Percentiles rank a stretch among this genome's conserved stretches.
phyloP scores from a whole-genome alignment of 2,797 vertebrate genomes.

The Pampus argenteus region DNA sequence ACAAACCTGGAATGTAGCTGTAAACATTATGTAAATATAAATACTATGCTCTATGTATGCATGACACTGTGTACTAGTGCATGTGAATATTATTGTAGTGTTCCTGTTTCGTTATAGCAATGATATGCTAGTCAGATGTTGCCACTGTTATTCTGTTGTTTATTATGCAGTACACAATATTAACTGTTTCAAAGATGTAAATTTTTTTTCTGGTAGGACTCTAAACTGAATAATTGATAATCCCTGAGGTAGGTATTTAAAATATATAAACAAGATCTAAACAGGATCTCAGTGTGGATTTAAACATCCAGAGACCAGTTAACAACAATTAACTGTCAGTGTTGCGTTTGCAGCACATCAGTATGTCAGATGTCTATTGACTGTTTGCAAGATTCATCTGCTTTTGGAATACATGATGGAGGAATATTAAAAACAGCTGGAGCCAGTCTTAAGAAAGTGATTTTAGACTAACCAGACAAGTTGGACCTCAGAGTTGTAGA shows the following conservation, averaged over 20 bases:
- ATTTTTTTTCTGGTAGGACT: conserved; percentile 79
- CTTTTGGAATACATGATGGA: conserved; percentile 36
- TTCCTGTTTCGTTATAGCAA: conserved; percentile 81
- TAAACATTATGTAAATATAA: conserved; percentile 84
- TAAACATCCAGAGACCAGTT: conserved; percentile 24
- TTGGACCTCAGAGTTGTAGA: conserved; percentile 39
- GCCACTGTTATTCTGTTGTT: conserved; percentile 89
- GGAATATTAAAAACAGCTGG: conserved; percentile 48
- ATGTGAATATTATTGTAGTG: conserved; percentile 91
- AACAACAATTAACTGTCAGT: conserved; percentile 48
- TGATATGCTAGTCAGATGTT: conserved; percentile 80
- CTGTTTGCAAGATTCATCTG: conserved; percentile 47
- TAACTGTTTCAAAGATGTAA: conserved; percentile 88
- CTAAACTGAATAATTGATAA: conserved; percentile 60
- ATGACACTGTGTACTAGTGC: conserved; percentile 84
- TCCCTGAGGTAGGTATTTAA: conserved; percentile 75
- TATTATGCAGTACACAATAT: conserved; percentile 83
- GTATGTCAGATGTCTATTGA: conserved; percentile 36
- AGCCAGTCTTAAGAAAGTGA: conserved; percentile 23
- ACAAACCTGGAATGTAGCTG: conserved; percentile 83
- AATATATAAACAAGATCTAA: conserved; percentile 79
- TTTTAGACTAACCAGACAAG: conserved; percentile 39
- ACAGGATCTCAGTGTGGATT: conserved; percentile 64
- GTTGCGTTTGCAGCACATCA: conserved; percentile 70
- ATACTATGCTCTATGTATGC: conserved; percentile 74